Evolutionary conservation across 2,888 invertebrate genomes (phyloP), one percentile per base, ranked within the genome.

Genomic region (Cerastoderma edule): DNA sequence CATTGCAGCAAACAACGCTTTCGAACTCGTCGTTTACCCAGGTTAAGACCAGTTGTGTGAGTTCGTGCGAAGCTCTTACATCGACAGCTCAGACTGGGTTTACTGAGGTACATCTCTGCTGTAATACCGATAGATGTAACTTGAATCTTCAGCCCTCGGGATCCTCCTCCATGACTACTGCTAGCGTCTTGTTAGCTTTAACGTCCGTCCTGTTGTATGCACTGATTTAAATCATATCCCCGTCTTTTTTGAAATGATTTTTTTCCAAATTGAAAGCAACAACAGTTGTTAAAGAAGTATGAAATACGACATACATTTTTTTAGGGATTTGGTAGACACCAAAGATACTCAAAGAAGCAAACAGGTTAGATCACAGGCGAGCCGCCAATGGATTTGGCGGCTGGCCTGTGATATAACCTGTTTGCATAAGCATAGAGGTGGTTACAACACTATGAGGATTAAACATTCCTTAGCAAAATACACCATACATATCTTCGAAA

Each of bases 1-100:
- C 33, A 32, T 57, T 57, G n/a, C 57, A 57, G 57, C 57, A 57
- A 57, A 22, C n/a, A 5, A 22, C 33, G 8, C 16, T 32, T 19
- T 5, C 28, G 10, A 57, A 32, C 33, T 22, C 33, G 1, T 33
- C 57, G 0, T 57, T 13, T 2, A 33, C 57, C 5, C 5, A n/a
- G 32, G 57, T 57, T 33, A 33, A 57, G 22, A 57, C 57, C 13
- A 33, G 57, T 33, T 57, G 32, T n/a, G 27, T 22, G 30, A 22
- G 0, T n/a, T 33, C 32, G n/a, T 57, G 57, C 22, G 57, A 57
- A 13, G 57, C 3, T 16, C 5, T 32, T 13, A 13, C n/a, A 0
- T n/a, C 13, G 8, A 32, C 57, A 19, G 57, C 5, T 22, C 10
- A n/a, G 33, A 6, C 1, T 16, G 19, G n/a, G n/a, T 57, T 33